Evolutionary conservation across 2,113 vertebrate genomes (phyloP), one percentile per base, ranked within the genome.

Genomic region (Pogona vitticeps): DNA sequence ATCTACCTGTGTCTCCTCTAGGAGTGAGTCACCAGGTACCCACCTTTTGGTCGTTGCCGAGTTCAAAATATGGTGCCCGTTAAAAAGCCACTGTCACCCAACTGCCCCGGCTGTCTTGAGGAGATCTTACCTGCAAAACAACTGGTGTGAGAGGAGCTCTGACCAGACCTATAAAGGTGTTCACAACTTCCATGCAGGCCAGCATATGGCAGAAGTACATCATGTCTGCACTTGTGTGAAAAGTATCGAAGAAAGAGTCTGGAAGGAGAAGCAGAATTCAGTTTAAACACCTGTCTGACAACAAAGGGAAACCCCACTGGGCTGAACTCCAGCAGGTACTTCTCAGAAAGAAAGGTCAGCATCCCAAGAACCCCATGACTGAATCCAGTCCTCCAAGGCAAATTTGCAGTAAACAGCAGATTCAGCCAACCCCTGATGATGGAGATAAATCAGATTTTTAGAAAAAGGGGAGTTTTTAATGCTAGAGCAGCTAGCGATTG

Each of bases 131-230:
- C 97, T 99, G 98, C 76, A 98, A 23, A 61, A 98, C 65, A 84
- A 97, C 91, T 79, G 98, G 97, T 65, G 97, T n/a, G 75, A 99
- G 89, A 0, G 97, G 97, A 28, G 98, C 96, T 72, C 88, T 96
- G 63, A 98, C 97, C 0, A 99, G 94, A 71, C 98, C 98, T 90
- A 98, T 96, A 1, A 97, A 95, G 40, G 98, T 97, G 71, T 99
- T 98, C 83, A 99, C 88, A 26, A 98, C 96, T 90, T 99, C 98
- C 84, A 98, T 96, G 31, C 95, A 38, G 20, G 98, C 96, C 94
- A 99, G 90, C 91, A 96, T 98, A 95, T 99, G 98, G 94, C 98
- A 99, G 96, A 99, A 98, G 95, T 98, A 98, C 98, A 99, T 98
- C 97, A 98, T 96, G 68, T 98, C 97, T 65, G 97, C 96, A 83